Evolutionary conservation across 2,888 invertebrate genomes (phyloP).

Genomic region (Apamea epomidion): DNA sequence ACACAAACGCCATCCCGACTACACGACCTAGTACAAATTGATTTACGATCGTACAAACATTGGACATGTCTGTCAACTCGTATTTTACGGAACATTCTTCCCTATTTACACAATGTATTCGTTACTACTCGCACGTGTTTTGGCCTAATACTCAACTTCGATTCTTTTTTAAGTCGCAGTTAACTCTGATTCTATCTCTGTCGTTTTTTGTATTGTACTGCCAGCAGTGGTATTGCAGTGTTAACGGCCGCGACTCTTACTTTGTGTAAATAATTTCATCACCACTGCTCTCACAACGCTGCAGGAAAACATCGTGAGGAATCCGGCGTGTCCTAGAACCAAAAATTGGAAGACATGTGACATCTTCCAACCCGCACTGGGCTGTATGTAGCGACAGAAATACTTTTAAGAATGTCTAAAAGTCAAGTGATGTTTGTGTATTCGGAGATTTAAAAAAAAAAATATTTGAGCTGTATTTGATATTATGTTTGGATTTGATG

Average conservation of each 20-base stretch:
- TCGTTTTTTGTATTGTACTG: neutral
- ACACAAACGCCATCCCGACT: constrained; percentile 12
- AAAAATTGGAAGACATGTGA: no score
- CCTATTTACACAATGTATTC: constrained; percentile 33
- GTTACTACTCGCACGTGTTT: neutral
- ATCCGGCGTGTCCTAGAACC: no score
- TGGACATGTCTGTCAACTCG: constrained; percentile 33
- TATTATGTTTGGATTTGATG: constrained; percentile 26
- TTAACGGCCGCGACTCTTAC: no score
- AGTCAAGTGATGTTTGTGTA: neutral
- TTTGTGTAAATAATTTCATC: no score
- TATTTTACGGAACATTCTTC: constrained; percentile 18
- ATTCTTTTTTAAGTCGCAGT: neutral
- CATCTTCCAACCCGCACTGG: no score
- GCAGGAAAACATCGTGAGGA: no score
- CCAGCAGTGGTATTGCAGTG: neutral
- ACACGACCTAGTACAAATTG: constrained; percentile 64
- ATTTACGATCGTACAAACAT: constrained; percentile 61
- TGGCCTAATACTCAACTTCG: neutral
- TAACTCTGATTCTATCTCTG: neutral
- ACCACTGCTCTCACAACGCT: no score
- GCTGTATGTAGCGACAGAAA: neutral
- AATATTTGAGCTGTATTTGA: constrained; percentile 18
- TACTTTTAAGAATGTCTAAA: constrained; percentile 16
- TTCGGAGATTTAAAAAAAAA: neutral